Conservation (phyloP, 2,888 invertebrate genomes). For the Saturnia japonica region DNA sequence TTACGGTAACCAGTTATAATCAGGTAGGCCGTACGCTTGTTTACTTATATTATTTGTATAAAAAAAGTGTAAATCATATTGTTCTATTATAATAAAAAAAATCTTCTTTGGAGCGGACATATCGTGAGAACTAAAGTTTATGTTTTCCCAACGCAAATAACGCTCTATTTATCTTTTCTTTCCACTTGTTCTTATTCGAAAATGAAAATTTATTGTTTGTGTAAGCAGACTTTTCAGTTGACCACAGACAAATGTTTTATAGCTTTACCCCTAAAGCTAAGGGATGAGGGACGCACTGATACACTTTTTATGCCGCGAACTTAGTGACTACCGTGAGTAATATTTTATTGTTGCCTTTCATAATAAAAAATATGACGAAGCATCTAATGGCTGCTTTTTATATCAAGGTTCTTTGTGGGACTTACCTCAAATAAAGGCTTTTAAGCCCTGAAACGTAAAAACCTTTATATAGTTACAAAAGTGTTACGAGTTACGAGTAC, state of each 20-base stretch:
- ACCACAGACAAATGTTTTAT: constrained; percentile 75
- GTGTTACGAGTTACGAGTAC: not conserved
- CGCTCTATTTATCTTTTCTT: constrained; percentile 70
- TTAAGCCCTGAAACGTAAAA: constrained; percentile 19
- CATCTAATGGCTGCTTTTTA: constrained; percentile 15
- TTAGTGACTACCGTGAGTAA: constrained; percentile 33
- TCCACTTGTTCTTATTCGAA: constrained; percentile 73
- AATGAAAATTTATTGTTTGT: constrained; percentile 77
- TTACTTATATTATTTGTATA: too few relatives aligned
- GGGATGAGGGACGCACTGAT: constrained; percentile 42
- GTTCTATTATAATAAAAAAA: too few relatives aligned
- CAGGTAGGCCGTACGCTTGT: too few relatives aligned
- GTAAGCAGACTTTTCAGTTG: constrained; percentile 61
- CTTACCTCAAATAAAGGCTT: constrained; percentile 17
- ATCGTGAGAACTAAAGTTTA: not conserved
- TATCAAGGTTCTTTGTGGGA: constrained; percentile 12
- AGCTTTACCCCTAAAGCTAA: constrained; percentile 39
- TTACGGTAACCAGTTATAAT: too few relatives aligned
- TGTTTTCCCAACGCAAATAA: constrained; percentile 50
- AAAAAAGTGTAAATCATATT: too few relatives aligned
- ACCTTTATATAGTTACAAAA: constrained; percentile 19
- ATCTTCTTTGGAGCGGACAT: not conserved
- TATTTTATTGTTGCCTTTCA: constrained; percentile 35
- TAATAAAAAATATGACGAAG: constrained; percentile 17
- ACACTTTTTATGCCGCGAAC: constrained; percentile 49